Evolutionary conservation across 1,140 invertebrate genomes (phyloP).

Genomic region (Lucilia sericata): DNA sequence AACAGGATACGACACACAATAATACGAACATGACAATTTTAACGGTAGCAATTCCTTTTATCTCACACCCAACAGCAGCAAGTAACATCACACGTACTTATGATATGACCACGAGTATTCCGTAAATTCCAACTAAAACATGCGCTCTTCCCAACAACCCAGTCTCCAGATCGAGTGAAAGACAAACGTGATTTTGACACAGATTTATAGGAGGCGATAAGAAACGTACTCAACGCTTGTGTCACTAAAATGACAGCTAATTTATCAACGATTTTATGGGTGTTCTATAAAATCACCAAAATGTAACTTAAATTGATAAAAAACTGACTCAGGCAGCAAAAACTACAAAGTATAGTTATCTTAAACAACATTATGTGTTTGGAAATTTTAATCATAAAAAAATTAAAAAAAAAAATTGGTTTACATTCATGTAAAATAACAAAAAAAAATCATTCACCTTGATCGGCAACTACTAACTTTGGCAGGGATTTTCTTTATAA

Average conservation of each 20-base stretch:
- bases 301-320: background rate
- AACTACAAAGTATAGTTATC: background rate
- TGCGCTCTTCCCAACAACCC: background rate
- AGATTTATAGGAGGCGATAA: constrained; percentile 29
- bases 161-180: constrained; percentile 24
- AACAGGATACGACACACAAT: background rate
- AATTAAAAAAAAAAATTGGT: background rate
- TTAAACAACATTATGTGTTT: background rate
- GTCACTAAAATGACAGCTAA: constrained; percentile 51
- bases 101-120: background rate
- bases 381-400: background rate
- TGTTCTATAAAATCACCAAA: constrained; percentile 49
- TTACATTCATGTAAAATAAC: background rate
- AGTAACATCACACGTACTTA: constrained; percentile 25
- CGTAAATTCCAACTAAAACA: constrained; percentile 35
- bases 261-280: constrained; percentile 66
- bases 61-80: background rate
- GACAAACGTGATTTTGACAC: constrained; percentile 40
- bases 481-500: background rate
- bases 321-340: background rate
- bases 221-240: constrained; percentile 2
- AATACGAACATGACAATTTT: background rate
- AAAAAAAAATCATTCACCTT: background rate
- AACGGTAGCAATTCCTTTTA: constrained; percentile 16
- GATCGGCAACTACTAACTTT: background rate